Conservation (phyloP, 2,888 invertebrate species). For the Chydorus sphaericus region DNA sequence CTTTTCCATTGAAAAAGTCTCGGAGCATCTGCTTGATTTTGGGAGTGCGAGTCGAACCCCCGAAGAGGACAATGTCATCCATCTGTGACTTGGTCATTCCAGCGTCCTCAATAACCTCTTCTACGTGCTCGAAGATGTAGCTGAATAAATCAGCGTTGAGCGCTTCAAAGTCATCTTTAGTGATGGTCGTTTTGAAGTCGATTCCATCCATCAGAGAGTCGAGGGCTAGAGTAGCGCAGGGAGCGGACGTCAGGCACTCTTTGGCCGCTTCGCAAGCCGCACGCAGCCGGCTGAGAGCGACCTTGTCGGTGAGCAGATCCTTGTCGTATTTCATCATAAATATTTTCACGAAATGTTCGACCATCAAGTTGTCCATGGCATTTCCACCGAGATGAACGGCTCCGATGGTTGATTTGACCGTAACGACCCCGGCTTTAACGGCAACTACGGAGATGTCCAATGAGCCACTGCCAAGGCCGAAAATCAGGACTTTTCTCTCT, state of each 20-base stretch:
- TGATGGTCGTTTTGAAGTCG: constrained; percentile 90
- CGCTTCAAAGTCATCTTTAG: constrained; percentile 95
- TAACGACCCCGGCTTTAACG: constrained; percentile 84
- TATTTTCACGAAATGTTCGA: constrained; percentile 75
- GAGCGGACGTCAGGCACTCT: constrained; percentile 69
- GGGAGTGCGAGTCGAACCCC: constrained; percentile 94
- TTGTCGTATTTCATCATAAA: constrained; percentile 89
- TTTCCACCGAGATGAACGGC: constrained; percentile 89
- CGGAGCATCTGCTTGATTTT: constrained; percentile 94
- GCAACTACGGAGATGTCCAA: constrained; percentile 91
- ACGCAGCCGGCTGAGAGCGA: constrained; percentile 75
- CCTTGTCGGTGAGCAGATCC: constrained; percentile 70
- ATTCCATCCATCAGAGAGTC: constrained; percentile 89
- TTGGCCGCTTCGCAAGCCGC: constrained; percentile 85
- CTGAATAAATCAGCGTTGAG: constrained; percentile 91
- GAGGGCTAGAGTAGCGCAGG: constrained; percentile 86
- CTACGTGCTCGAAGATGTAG: constrained; percentile 89
- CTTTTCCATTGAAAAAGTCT: constrained; percentile 85
- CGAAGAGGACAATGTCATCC: constrained; percentile 81
- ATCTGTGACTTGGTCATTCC: constrained; percentile 87
- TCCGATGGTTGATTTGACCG: constrained; percentile 85
- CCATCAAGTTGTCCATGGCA: constrained; percentile 83
- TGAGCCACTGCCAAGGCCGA: constrained; percentile 62
- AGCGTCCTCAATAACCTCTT: constrained; percentile 87
- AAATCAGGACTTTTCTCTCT: constrained; percentile 38